Base-by-base conservation (phyloP, 2,888 invertebrate genomes). In the Latrodectus hesperus region DNA sequence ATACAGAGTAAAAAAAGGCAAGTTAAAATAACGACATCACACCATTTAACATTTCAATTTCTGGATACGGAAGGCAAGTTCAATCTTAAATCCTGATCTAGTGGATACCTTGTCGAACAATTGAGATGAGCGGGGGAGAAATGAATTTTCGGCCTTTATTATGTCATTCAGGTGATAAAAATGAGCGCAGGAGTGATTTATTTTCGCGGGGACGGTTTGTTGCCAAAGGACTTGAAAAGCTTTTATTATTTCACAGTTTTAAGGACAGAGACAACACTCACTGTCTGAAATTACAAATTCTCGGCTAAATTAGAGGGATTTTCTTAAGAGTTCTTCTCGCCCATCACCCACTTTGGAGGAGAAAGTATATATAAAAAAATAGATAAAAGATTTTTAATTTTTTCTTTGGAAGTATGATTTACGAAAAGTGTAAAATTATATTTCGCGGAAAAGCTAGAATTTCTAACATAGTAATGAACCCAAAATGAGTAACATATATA, bases 211-310 rank as follows among this genome's bases (percentile, higher is more conserved):
- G 52, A 38, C 60, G 74, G 74, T 84, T 78, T 84, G 84, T 84
- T 84, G 84, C 78, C 84, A 84, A 68, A 84, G 84, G 84, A 84
- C 84, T 84, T 84, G 78, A 84, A 84, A 84, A 55, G 64, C 84
- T 84, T 84, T 84, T 84, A 84, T 84, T 78, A 78, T 84, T 84
- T 68, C 78, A 68, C 67, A 60, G 73, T 55, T 73, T 84, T 78
- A 68, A 84, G 84, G 68, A 84, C 84, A 84, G 67, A 68, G 84
- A 84, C 78, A 84, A 84, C 84, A 84, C 84, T 84, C 78, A 16
- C 49, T 68, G 73, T 49, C 26, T 71, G 84, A 84, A 84, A 78
- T 84, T 84, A 84, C 84, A 84, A 84, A 84, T 84, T 84, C 84
- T 53, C 71, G 72, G 53, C 73, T 38, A 72, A 84, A 84, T 84